A percentile compares a stretch with the other conserved stretches of the same genome.
Evolutionary conservation across 2,888 invertebrate species (phyloP).

Genomic region (Caenorhabditis sp.): DNA sequence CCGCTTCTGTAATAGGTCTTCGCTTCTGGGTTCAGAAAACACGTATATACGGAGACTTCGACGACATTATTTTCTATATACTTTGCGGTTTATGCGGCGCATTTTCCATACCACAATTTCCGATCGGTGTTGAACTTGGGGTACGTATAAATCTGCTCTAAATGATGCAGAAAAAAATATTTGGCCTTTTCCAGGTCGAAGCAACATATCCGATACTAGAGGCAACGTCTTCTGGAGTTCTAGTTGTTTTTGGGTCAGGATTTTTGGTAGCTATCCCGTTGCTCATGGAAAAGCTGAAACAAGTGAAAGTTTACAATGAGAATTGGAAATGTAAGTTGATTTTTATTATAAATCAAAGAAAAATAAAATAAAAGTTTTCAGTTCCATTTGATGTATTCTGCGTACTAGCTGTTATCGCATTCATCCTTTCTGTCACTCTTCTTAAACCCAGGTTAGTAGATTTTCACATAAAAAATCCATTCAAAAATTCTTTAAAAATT

Average conservation of each 20-base stretch:
- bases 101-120: conserved; percentile 54
- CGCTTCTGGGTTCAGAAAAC: conserved; percentile 8
- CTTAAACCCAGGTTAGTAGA: conserved; percentile 40
- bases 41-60: not conserved
- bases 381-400: conserved; percentile 54
- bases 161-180: no score
- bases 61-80: conserved; percentile 19
- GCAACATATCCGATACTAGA: conserved; percentile 68
- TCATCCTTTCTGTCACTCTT: conserved; percentile 35
- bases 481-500: no score
- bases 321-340: conserved; percentile 36
- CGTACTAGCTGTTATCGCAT: conserved; percentile 23
- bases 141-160: conserved; percentile 25
- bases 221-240: conserved; percentile 65
- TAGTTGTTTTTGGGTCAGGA: conserved; percentile 61
- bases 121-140: conserved; percentile 58
- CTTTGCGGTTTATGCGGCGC: conserved; percentile 39
- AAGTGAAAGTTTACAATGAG: conserved; percentile 15
- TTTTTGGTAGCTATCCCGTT: not conserved
- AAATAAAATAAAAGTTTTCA: conserved; percentile 19
- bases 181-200: conserved; percentile 27
- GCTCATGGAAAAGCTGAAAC: conserved; percentile 18
- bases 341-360: not conserved
- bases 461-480: no score
- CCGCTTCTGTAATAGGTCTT: conserved; percentile 20